Evolutionary conservation across 2,797 vertebrate genomes (phyloP).

Genomic region (Poeciliopsis paucimaculata): DNA sequence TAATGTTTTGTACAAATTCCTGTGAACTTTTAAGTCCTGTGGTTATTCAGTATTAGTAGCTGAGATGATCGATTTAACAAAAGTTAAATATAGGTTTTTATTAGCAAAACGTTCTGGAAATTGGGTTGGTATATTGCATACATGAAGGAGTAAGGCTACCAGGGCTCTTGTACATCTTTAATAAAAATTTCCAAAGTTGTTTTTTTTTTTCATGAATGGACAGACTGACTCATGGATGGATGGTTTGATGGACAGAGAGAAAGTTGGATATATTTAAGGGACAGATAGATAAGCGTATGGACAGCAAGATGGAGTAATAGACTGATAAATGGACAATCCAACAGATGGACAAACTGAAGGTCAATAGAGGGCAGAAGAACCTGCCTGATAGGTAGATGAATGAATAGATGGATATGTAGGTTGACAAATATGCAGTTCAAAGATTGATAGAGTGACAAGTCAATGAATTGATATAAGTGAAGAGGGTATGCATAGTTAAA

Average conservation of each 20-base stretch:
- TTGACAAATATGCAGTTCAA: not conserved
- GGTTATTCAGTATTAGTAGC: not conserved
- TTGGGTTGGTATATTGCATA: slow-evolving; percentile 21
- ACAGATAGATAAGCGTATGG: not conserved
- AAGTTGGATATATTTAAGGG: not conserved
- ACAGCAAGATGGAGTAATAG: not conserved
- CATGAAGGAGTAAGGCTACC: slow-evolving; percentile 38
- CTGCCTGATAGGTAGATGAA: not conserved
- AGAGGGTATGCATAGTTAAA: not conserved
- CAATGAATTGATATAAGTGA: not conserved
- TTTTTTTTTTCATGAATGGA: not conserved
- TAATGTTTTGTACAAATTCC: not conserved
- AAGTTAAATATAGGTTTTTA: not conserved
- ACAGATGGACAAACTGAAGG: not conserved
- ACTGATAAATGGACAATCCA: not conserved
- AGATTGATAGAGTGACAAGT: not conserved
- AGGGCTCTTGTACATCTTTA: not conserved
- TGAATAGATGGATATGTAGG: not conserved
- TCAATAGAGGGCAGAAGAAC: not conserved
- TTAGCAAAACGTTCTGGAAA: not conserved
- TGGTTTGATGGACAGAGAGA: not conserved
- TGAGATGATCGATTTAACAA: not conserved
- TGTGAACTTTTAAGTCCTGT: not conserved
- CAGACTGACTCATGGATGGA: not conserved
- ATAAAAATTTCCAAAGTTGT: not conserved